phyloP scores from a whole-genome alignment of 2,888 invertebrate species.

The Lutraria lutraria region DNA sequence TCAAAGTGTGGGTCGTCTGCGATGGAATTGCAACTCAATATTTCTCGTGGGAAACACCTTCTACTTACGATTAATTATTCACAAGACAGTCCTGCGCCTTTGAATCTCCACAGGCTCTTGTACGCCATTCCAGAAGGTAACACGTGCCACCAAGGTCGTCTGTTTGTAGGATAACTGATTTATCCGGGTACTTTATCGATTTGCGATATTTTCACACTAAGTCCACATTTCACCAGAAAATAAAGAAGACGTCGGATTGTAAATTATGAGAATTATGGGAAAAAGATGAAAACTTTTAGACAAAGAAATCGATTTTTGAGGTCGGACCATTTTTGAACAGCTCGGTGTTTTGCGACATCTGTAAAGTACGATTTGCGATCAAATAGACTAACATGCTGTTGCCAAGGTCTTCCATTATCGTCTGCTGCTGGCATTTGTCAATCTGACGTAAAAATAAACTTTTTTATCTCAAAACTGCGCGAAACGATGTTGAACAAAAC shows the following conservation, averaged over 20 bases:
- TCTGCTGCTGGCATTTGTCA: slow-evolving; percentile 30
- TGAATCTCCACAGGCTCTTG: neutral
- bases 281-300: slow-evolving; percentile 41
- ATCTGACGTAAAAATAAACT: slow-evolving; percentile 16
- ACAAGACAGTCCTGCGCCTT: slow-evolving; percentile 26
- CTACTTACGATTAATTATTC: slow-evolving; percentile 54
- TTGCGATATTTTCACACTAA: slow-evolving; percentile 35
- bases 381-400: slow-evolving; percentile 35
- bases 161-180: neutral
- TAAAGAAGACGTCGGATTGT: slow-evolving; percentile 41
- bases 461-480: neutral
- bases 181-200: slow-evolving; percentile 45
- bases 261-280: slow-evolving; percentile 48
- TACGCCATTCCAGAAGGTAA: neutral
- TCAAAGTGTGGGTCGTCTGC: neutral
- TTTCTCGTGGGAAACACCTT: slow-evolving; percentile 63
- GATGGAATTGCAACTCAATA: neutral
- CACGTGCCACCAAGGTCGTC: slow-evolving; percentile 9
- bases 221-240: slow-evolving; percentile 43
- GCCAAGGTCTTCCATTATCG: slow-evolving; percentile 32
- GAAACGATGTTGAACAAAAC: slow-evolving; percentile 16
- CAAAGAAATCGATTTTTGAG: slow-evolving; percentile 59
- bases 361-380: slow-evolving; percentile 8
- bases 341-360: slow-evolving; percentile 32
- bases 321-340: slow-evolving; percentile 15